phyloP scores from a whole-genome alignment of 1,140 invertebrate genomes.

The Lutraria rhynchaena region DNA sequence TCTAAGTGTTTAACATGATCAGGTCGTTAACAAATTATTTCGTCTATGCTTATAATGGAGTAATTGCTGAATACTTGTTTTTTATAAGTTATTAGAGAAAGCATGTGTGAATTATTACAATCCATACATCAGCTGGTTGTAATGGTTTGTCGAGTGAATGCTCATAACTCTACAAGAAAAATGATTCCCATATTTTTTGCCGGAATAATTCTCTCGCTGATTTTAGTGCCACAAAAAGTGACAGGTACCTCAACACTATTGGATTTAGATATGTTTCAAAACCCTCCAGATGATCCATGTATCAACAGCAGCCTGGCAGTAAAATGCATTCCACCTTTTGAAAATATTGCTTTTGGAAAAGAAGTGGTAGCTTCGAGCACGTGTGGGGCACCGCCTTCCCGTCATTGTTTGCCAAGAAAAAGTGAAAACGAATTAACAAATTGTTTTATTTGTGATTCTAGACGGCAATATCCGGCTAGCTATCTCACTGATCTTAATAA shows the following conservation, averaged over 20 bases:
- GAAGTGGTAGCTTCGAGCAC: conserved; percentile 93
- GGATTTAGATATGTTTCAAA: conserved; percentile 47
- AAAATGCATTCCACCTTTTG: conserved; percentile 91
- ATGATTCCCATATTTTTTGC: not conserved
- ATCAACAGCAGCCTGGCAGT: conserved; percentile 87
- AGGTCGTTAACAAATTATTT: conserved; percentile 31
- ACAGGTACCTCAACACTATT: conserved; percentile 17
- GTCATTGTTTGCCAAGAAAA: conserved; percentile 70
- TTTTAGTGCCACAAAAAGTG: not conserved
- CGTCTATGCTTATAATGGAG: not conserved
- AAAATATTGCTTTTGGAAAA: conserved; percentile 97
- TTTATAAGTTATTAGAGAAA: conserved; percentile 34
- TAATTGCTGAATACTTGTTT: conserved; percentile 24
- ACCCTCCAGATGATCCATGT: conserved; percentile 88
- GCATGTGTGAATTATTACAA: conserved; percentile 37
- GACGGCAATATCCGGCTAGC: conserved; percentile 89
- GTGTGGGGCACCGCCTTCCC: conserved; percentile 87
- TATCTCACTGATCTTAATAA: conserved; percentile 98
- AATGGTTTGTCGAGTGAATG: not conserved
- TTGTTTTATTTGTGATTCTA: conserved; percentile 93
- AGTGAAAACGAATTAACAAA: conserved; percentile 81
- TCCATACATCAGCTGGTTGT: not conserved
- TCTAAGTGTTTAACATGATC: conserved; percentile 28
- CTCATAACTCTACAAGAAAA: not conserved
- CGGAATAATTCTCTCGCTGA: conserved; percentile 1